Base-by-base conservation (phyloP, 2,888 invertebrate genomes). In the Fragum sueziense region DNA sequence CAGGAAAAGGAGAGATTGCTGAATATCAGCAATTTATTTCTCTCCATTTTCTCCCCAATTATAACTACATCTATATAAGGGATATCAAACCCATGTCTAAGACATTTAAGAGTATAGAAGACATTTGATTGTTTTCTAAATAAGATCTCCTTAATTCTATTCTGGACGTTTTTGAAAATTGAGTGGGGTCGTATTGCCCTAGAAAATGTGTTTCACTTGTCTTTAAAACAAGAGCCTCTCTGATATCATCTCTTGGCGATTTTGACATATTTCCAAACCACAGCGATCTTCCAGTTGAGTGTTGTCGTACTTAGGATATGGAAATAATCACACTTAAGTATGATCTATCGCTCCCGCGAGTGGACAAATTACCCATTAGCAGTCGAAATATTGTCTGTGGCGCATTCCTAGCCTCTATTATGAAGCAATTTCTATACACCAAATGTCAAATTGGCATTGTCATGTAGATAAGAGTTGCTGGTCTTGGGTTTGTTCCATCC, bases 401-500 rank as follows among this genome's bases (percentile, higher is more conserved):
- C 3, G 41, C 65, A 65, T 65, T 65, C 65, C 65, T 22, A 41
- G 22, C 22, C 33, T n/a, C n/a, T 14, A 34, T 65, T 65, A 65
- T 65, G 65, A 65, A 41, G 65, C 65, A 65, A 65, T 65, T 65
- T 65, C 65, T 65, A 65, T 37, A 17, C 65, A 65, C 65, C 65
- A 41, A 37, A 65, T 41, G 65, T 25, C 65, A 65, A 65, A 65
- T 65, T 65, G 33, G 34, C 34, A 22, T 27, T 65, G 65, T 20
- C 65, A 65, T 9, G 31, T 33, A 47, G 3, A n/a, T 2, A 47
- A 47, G 4, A n/a, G 37, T 37, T n/a, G n/a, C n/a, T n/a, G n/a
- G n/a, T n/a, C n/a, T n/a, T n/a, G n/a, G n/a, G n/a, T n/a, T n/a
- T n/a, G n/a, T n/a, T n/a, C n/a, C n/a, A n/a, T n/a, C n/a, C n/a